Conservation (phyloP, 1,140 invertebrate species). For the Paraescarpia echinospica region DNA sequence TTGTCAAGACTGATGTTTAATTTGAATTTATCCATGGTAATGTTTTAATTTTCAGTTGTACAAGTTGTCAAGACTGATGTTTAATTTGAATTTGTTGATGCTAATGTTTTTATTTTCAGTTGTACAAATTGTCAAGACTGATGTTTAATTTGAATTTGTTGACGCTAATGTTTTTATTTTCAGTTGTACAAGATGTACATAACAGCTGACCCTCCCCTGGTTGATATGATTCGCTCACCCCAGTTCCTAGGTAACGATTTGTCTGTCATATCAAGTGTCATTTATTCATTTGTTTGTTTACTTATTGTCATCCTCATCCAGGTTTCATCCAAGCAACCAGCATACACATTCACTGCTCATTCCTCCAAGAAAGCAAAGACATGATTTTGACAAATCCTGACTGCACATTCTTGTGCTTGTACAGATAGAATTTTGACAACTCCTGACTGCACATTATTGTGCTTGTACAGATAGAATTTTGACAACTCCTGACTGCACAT, state of each 20-base stretch:
- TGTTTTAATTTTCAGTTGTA: conserved; percentile 64
- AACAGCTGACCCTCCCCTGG: conserved; percentile 83
- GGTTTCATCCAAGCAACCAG: not conserved
- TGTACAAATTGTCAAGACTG: conserved; percentile 70
- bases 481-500: too few species aligned
- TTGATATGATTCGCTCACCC: conserved; percentile 90
- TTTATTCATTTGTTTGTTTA: too few species aligned
- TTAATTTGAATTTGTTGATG: not conserved
- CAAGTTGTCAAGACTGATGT: conserved; percentile 69
- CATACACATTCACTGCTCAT: too few species aligned
- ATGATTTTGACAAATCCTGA: too few species aligned
- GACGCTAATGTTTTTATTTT: conserved; percentile 23
- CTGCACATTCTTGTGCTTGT: too few species aligned
- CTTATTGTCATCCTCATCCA: too few species aligned
- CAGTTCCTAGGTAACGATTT: conserved; percentile 80
- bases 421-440: too few species aligned
- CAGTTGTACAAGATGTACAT: conserved; percentile 86
- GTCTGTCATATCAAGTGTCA: not conserved
- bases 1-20: conserved; percentile 64
- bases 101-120: conserved; percentile 43
- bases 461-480: too few species aligned
- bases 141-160: not conserved
- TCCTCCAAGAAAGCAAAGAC: too few species aligned
- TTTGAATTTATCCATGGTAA: not conserved
- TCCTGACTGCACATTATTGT: too few species aligned